Evolutionary conservation across 1,140 invertebrate genomes (phyloP), one percentile per base, ranked within the genome.

Genomic region (Grapholita molesta): DNA sequence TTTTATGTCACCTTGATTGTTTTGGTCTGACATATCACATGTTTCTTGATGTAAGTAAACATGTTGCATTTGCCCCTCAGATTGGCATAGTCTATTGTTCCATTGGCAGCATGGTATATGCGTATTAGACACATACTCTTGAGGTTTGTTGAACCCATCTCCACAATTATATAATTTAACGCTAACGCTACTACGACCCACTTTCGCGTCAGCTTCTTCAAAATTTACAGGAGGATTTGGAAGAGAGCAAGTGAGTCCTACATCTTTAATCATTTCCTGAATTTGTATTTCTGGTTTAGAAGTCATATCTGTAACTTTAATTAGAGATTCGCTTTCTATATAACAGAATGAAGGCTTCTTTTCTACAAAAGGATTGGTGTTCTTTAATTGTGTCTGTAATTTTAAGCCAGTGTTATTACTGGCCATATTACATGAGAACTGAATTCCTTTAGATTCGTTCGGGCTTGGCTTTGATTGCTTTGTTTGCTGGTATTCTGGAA

Each of bases 271-370:
- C 66, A 66, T 64, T 4, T 68, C 64, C 15, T 67, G 68, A 23
- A 66, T 71, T 6, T 66, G 33, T 61, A 72, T 70, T 15, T 64
- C 53, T 35, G 32, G 74, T 55, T 28, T 71, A 55, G 80, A 81
- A 8, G 86, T 87, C 82, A 90, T 85, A 66, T 90, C 83, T 21
- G 86, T 88, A 5, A 88, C 85, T 80, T 80, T 86, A 0, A 90
- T 38, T 52, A 90, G 67, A 5, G 86, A 84, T 80, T 90, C 88
- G 69, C 88, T 90, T 2, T 86, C 86, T 53, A 90, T 88, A 28
- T 88, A 69, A 48, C 15, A 21, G 18, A 48, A 9, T 21, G 42
- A 48, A 48, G 42, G 42, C n/a, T 48, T 48, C 18, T 48, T 48
- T 21, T 9, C 42, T 21, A 48, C 0, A 21, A 67, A 67, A 0